Evolutionary conservation across 2,113 vertebrate species (phyloP).

Genomic region (Synchiropus splendidus): DNA sequence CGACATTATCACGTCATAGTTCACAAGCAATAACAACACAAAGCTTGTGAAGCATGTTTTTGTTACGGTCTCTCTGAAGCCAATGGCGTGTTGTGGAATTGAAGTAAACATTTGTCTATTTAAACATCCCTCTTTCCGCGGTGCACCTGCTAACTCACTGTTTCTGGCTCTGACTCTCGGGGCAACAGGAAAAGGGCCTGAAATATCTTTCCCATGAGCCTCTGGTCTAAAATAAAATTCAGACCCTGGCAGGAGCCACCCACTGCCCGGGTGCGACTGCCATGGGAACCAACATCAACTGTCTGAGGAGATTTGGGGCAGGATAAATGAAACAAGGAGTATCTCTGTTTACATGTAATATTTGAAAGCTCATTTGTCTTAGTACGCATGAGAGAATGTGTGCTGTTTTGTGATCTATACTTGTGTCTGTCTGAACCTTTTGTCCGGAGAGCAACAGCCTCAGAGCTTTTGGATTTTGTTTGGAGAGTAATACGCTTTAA

Average conservation of each 20-base stretch:
- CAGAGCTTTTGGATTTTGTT: no score
- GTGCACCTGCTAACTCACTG: conserved; percentile 65
- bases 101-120: conserved; percentile 15
- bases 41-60: background rate
- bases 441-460: no score
- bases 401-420: background rate
- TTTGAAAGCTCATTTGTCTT: conserved; percentile 26
- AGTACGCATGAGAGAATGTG: background rate
- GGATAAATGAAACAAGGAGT: conserved; percentile 40
- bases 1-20: no score
- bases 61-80: background rate
- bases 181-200: conserved; percentile 51
- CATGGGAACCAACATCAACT: conserved; percentile 67
- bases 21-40: background rate
- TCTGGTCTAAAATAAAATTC: conserved; percentile 65
- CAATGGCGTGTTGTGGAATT: no score
- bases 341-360: conserved; percentile 30
- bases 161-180: conserved; percentile 44
- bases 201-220: conserved; percentile 78
- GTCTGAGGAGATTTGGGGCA: conserved; percentile 48
- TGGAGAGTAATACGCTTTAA: no score
- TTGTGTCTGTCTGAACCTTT: background rate
- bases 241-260: conserved; percentile 55
- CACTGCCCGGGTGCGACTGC: conserved; percentile 50
- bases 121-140: conserved; percentile 18